These are phyloP conservation scores for Puntigrus tetrazona DNA, from an alignment of 2,113 vertebrate species.

Conservation along the genomic window DNA sequence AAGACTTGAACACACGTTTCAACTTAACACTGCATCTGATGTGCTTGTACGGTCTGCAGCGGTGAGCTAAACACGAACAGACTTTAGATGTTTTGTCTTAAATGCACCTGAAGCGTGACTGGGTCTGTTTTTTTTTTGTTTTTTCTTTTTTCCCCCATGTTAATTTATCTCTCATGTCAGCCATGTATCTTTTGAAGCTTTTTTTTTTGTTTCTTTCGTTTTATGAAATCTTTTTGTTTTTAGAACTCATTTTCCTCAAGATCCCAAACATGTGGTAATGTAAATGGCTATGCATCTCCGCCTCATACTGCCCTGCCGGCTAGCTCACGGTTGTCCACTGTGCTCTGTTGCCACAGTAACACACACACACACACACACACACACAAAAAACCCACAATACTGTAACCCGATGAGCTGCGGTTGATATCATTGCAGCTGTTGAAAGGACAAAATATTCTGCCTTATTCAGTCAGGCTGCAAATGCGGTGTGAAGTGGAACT, in stretches of 20 bases:
- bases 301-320: constrained; percentile 8
- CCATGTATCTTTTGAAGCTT: constrained; percentile 35
- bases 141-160: too few relatives aligned
- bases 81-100: constrained; percentile 69
- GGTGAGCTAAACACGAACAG: constrained; percentile 59
- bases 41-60: constrained; percentile 67
- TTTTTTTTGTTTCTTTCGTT: constrained; percentile 43
- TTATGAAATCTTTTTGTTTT: constrained; percentile 38
- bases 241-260: constrained; percentile 9
- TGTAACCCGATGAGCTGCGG: constrained; percentile 13
- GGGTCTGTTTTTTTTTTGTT: constrained; percentile 64
- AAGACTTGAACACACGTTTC: constrained; percentile 34
- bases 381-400: neutral
- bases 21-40: constrained; percentile 37
- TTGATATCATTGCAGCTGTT: constrained; percentile 25
- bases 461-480: constrained; percentile 6
- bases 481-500: constrained; percentile 6
- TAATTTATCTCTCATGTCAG: constrained; percentile 69
- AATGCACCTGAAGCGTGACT: constrained; percentile 69
- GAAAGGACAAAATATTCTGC: neutral
- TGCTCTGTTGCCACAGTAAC: constrained; percentile 37
- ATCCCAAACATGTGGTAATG: constrained; percentile 31
- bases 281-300: neutral
- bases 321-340: constrained; percentile 24
- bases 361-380: too few relatives aligned